Evolutionary conservation across 37 sponge, comb jelly and placozoan genomes (phyloP).

Genomic region (Ianthella basta): DNA sequence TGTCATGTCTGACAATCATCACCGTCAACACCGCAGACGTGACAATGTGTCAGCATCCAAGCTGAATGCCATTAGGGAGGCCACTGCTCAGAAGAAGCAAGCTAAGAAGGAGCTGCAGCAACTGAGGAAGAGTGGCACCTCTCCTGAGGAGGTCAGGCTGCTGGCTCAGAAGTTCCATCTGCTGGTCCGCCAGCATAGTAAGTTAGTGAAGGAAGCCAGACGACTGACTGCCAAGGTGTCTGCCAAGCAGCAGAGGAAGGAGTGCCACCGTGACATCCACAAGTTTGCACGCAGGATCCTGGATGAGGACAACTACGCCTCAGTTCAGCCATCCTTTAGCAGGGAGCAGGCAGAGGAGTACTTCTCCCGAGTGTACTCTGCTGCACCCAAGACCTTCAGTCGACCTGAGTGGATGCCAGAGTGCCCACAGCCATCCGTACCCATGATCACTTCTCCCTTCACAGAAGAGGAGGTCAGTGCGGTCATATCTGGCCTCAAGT

Average conservation of each 20-base stretch:
- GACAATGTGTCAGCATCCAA: conserved; percentile 14
- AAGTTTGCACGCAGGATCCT: conserved; percentile 12
- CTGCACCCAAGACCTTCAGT: not conserved
- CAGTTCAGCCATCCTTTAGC: not conserved
- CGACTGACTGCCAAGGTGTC: not conserved
- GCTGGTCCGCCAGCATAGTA: conserved; percentile 12
- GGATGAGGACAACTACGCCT: conserved; percentile 9
- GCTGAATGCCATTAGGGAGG: not conserved
- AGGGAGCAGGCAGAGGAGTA: conserved; percentile 1
- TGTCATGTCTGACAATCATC: not conserved
- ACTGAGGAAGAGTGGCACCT: not conserved
- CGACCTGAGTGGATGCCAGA: not conserved
- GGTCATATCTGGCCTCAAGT: no score
- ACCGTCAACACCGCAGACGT: not conserved
- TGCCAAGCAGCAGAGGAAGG: conserved; percentile 12
- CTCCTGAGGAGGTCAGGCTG: conserved; percentile 26
- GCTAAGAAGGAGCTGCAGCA: not conserved
- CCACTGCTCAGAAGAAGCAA: not conserved
- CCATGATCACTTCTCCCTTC: conserved; percentile 1
- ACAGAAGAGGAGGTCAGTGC: not conserved
- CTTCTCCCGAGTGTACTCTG: conserved; percentile 1
- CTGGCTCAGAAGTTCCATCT: conserved; percentile 20
- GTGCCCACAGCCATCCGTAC: not conserved
- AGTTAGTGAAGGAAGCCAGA: conserved; percentile 11
- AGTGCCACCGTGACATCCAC: conserved; percentile 19